A percentile compares a stretch with the other conserved stretches of the same genome.
phyloP scores from a whole-genome alignment of 2,888 invertebrate species.

The Epiblema foenella region DNA sequence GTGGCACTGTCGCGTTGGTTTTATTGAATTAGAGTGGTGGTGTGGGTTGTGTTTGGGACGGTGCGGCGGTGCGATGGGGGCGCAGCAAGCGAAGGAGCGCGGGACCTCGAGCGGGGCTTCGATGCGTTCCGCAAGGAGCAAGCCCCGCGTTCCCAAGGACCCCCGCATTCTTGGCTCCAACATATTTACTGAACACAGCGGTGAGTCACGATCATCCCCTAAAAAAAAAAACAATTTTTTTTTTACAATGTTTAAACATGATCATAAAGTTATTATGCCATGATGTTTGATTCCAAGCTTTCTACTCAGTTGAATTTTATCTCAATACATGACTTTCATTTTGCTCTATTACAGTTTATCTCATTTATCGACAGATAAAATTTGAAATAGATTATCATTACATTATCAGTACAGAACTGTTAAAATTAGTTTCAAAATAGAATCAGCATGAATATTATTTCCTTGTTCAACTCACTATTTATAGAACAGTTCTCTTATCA shows the following conservation, averaged over 20 bases:
- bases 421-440: not conserved
- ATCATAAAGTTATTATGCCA: not conserved
- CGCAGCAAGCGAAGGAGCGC: constrained; percentile 97
- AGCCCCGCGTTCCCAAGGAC: constrained; percentile 91
- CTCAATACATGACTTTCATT: constrained; percentile 9
- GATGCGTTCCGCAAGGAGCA: constrained; percentile 89
- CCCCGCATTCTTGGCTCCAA: constrained; percentile 94
- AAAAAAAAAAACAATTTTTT: too few relatives aligned
- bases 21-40: constrained; percentile 69
- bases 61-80: constrained; percentile 88
- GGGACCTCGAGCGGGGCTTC: constrained; percentile 90
- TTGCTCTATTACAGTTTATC: not conserved
- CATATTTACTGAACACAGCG: constrained; percentile 97
- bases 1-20: constrained; percentile 60
- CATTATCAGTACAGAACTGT: constrained; percentile 12
- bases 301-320: not conserved
- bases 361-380: constrained; percentile 15
- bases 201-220: constrained; percentile 83
- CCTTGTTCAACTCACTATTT: constrained; percentile 6
- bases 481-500: constrained; percentile 7
- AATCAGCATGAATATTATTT: not conserved
- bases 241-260: too few relatives aligned
- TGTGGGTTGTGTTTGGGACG: constrained; percentile 50
- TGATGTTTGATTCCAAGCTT: not conserved
- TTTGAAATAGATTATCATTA: constrained; percentile 4